Base-by-base conservation (phyloP, 2,113 vertebrate species). In the Steatornis caripensis region DNA sequence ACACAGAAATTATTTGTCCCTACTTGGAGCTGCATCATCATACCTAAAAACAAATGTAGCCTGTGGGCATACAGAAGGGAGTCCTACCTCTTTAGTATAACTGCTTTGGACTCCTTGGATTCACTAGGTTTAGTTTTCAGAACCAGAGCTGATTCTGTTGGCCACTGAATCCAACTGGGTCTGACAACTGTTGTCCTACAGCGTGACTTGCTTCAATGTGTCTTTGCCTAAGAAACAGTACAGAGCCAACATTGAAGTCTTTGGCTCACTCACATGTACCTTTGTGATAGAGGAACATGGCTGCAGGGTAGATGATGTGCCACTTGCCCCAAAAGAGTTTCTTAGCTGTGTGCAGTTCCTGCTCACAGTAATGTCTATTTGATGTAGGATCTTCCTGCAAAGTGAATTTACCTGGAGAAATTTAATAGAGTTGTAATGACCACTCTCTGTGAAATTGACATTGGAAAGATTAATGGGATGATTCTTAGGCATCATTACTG, bases 391-490 rank as follows among this genome's bases (percentile, higher is more conserved):
- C 82, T 60, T 89, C 39, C 89, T 87, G 90, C 66, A 96, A 97
- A 91, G 49, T 91, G 69, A 96, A 97, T 90, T 97, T 93, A 96
- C 66, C 65, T 97, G 64, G 24, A 95, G 62, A 97, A 97, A 97
- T 93, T 64, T 89, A 87, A 95, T 93, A 78, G 53, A 69, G 78
- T 83, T 84, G n/a, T 89, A 55, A 78, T 96, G 87, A 96, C 49
- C 57, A 83, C 39, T 89, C 7, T 88, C 83, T 82, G 36, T 75
- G 94, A 96, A 96, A 95, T 83, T 81, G 90, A 94, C 83, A 93
- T 49, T 89, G 92, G 76, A 94, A 87, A 96, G 90, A 97, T 97
- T 94, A 97, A 95, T 21, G 22, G 53, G 70, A 29, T 92, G 90
- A 53, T 96, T 97, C 74, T 83, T 86, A 86, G 60, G 68, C 15